Evolutionary conservation across 2,113 vertebrate genomes (phyloP).

Genomic region (Phrynosoma platyrhinos): DNA sequence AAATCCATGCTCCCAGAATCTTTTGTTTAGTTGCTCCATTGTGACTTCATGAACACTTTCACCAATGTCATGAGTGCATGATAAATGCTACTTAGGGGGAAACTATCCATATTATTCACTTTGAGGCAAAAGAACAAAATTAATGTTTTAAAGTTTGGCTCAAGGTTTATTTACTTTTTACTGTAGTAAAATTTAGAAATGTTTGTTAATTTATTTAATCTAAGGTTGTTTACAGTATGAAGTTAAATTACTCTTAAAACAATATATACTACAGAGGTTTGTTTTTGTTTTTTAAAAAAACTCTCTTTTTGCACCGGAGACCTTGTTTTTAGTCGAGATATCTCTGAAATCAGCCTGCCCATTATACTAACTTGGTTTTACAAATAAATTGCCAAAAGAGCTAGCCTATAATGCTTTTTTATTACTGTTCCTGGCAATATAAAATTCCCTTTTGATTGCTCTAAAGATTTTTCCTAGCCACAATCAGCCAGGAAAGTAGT

Average conservation of each 20-base stretch:
- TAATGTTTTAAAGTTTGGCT: neutral
- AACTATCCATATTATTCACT: neutral
- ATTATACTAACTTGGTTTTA: neutral
- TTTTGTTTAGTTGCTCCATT: neutral
- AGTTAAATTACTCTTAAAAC: too few species aligned
- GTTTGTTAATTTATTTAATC: too few species aligned
- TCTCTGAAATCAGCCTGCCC: neutral
- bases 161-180: neutral
- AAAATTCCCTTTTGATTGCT: neutral
- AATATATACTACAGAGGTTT: too few species aligned
- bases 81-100: neutral
- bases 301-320: neutral
- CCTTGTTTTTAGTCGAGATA: neutral
- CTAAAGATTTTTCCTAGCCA: neutral
- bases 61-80: neutral
- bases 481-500: neutral
- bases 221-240: too few species aligned
- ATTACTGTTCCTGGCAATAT: neutral
- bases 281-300: too few species aligned
- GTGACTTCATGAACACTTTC: neutral
- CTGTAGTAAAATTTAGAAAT: neutral
- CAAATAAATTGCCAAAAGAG: slow-evolving; percentile 3
- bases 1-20: neutral
- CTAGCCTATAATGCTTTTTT: neutral
- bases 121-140: neutral